Evolutionary conservation across 2,888 invertebrate species (phyloP).

Genomic region (Drosophila meridiana): DNA sequence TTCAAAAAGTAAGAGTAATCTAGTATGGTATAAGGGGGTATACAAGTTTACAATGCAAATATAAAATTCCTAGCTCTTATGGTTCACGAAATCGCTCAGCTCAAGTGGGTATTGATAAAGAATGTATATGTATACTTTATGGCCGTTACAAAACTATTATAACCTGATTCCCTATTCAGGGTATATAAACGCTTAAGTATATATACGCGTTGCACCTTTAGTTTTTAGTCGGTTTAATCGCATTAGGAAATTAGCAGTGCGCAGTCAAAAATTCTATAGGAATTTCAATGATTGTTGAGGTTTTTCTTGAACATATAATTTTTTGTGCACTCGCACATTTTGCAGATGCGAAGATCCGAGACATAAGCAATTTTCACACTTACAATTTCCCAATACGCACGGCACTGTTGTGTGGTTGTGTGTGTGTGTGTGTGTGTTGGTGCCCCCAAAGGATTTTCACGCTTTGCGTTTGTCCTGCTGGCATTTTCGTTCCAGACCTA

Average conservation of each 20-base stretch:
- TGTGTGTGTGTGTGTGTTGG: constrained; percentile 1
- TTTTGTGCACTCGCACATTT: constrained; percentile 35
- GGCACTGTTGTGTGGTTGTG: constrained; percentile 2
- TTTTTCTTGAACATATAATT: constrained; percentile 15
- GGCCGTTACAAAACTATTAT: too few relatives aligned
- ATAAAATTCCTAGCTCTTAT: too few relatives aligned
- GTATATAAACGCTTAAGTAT: too few relatives aligned
- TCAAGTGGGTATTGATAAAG: too few relatives aligned
- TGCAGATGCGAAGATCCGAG: constrained; percentile 63
- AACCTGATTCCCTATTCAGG: too few relatives aligned
- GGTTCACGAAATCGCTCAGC: too few relatives aligned
- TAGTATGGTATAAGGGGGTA: too few relatives aligned
- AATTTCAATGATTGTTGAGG: constrained; percentile 35
- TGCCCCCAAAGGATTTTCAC: constrained; percentile 66
- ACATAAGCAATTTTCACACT: constrained; percentile 73
- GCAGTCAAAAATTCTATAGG: constrained; percentile 28
- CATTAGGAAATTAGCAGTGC: constrained; percentile 28
- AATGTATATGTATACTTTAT: too few relatives aligned
- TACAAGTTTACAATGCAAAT: too few relatives aligned
- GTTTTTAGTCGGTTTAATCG: constrained; percentile 30
- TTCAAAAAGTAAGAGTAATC: too few relatives aligned
- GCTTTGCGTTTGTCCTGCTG: constrained; percentile 60
- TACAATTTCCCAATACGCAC: constrained; percentile 47
- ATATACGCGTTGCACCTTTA: constrained; percentile 9
- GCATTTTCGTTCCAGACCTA: constrained; percentile 56